phyloP scores from a whole-genome alignment of 2,797 vertebrate species.

The Pagetopsis macropterus region DNA sequence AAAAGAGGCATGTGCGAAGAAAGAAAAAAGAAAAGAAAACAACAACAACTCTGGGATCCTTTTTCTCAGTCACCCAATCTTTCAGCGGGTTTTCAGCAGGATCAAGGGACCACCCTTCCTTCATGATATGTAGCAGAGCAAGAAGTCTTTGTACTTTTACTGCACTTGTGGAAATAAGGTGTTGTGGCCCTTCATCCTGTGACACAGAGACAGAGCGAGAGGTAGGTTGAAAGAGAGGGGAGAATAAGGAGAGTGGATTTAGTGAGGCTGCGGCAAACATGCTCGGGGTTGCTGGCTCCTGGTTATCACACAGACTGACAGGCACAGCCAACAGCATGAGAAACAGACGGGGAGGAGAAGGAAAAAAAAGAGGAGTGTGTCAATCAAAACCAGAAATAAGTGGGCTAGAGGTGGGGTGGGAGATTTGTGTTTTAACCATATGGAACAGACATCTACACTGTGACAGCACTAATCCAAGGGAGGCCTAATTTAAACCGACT shows the following conservation, averaged over 20 bases:
- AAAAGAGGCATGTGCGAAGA: slow-evolving; percentile 81
- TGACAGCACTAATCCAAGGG: slow-evolving; percentile 74
- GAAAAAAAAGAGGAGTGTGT: slow-evolving; percentile 62
- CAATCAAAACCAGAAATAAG: slow-evolving; percentile 82
- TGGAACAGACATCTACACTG: slow-evolving; percentile 79
- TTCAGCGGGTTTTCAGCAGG: slow-evolving; percentile 80
- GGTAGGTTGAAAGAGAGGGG: slow-evolving; percentile 46
- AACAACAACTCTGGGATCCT: slow-evolving; percentile 76
- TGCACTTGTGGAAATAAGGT: slow-evolving; percentile 93
- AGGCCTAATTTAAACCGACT: slow-evolving; percentile 75
- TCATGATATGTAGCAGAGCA: slow-evolving; percentile 91
- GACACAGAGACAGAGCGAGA: slow-evolving; percentile 70
- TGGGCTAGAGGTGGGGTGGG: slow-evolving; percentile 73
- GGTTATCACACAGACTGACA: slow-evolving; percentile 84
- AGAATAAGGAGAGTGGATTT: slow-evolving; percentile 73
- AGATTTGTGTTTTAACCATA: slow-evolving; percentile 80
- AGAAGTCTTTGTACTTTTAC: slow-evolving; percentile 94
- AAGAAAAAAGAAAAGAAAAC: slow-evolving; percentile 55
- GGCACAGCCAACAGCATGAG: slow-evolving; percentile 82
- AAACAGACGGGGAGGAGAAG: slow-evolving; percentile 73
- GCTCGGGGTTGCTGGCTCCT: slow-evolving; percentile 77
- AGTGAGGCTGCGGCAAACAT: slow-evolving; percentile 75
- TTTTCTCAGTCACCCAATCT: slow-evolving; percentile 80
- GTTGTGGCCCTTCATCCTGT: slow-evolving; percentile 88
- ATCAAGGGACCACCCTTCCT: slow-evolving; percentile 87